These are phyloP conservation scores for Brachionus koreanus DNA, from an alignment of 1,140 invertebrate species.

Conservation along the genomic window DNA sequence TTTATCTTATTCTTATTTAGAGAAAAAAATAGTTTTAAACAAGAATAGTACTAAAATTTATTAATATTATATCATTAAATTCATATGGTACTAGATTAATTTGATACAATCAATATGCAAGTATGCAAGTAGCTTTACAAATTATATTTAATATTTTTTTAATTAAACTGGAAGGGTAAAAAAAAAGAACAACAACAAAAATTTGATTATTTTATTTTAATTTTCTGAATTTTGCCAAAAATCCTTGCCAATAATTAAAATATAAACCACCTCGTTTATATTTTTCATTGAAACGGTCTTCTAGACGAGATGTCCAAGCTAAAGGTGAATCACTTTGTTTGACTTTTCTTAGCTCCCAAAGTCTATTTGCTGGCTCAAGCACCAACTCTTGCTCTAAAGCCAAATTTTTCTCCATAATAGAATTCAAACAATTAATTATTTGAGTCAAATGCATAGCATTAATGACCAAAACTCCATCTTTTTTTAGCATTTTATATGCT, in stretches of 20 bases:
- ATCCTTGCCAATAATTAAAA: constrained; percentile 44
- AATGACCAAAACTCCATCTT: constrained; percentile 13
- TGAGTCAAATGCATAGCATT: constrained; percentile 42
- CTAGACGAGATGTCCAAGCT: constrained; percentile 32
- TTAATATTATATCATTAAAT: too few species aligned
- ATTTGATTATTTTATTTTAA: neutral
- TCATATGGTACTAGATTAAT: too few species aligned
- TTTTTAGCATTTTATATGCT: constrained; percentile 37
- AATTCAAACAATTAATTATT: constrained; percentile 22
- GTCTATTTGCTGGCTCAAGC: constrained; percentile 7
- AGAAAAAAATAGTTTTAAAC: too few species aligned
- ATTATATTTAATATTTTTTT: too few species aligned
- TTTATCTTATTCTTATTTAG: too few species aligned
- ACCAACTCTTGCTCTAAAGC: constrained; percentile 18
- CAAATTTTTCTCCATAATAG: neutral
- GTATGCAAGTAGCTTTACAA: too few species aligned
- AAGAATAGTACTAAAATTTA: too few species aligned
- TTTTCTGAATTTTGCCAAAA: constrained; percentile 42
- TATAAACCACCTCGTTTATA: constrained; percentile 28
- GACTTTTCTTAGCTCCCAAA: constrained; percentile 35
- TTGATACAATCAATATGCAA: too few species aligned
- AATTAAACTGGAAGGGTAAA: too few species aligned
- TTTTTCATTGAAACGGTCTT: constrained; percentile 39
- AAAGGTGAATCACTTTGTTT: neutral
- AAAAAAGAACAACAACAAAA: too few species aligned